Base-by-base conservation (phyloP, 2,888 invertebrate genomes). In the Coenonympha glycerion region DNA sequence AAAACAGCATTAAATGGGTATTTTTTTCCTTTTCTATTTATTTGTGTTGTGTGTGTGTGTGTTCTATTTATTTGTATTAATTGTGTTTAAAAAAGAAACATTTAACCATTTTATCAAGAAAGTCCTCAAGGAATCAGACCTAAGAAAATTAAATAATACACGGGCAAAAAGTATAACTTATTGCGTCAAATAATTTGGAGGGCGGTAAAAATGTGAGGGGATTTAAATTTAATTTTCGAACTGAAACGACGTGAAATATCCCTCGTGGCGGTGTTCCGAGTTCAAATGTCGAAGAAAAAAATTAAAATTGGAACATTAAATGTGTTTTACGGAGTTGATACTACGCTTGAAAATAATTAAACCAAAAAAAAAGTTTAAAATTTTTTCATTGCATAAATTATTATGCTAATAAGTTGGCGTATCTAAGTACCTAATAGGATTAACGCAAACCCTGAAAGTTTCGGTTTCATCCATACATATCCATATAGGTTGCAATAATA, bases 151-250 rank as follows among this genome's bases (percentile, higher is more conserved):
- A 76, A 79, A 73, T 69, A 73, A 71, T 47, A 52, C 53, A 52
- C 57, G 51, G 55, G 47, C 49, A 66, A 64, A 63, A 71, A 77
- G 71, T 66, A 39, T 39, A 74, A 72, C 73, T 76, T 72, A 73
- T 73, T 70, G 74, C 69, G 67, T 68, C 74, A 73, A 73, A 79
- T 79, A 79, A 85, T 83, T 79, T 57, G 68, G 67, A 78, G 84
- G 84, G 83, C 74, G 76, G 79, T 64, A 82, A 82, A 83, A 86
- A 80, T 70, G 72, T 69, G 72, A 75, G 85, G 85, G 87, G 82
- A 80, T 79, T 83, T 79, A 82, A 87, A 87, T 86, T 87, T 85
- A 86, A 87, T 86, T 86, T 86, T 76, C 76, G 73, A 79, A 77
- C 77, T 68, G 73, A 64, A 83, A 82, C 77, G 76, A 79, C 81